A percentile compares a stretch with the other conserved stretches of the same genome.
These are phyloP conservation scores for Uropsilus gracilis DNA, from an alignment of 2,113 vertebrate genomes.

Conservation along the genomic window DNA sequence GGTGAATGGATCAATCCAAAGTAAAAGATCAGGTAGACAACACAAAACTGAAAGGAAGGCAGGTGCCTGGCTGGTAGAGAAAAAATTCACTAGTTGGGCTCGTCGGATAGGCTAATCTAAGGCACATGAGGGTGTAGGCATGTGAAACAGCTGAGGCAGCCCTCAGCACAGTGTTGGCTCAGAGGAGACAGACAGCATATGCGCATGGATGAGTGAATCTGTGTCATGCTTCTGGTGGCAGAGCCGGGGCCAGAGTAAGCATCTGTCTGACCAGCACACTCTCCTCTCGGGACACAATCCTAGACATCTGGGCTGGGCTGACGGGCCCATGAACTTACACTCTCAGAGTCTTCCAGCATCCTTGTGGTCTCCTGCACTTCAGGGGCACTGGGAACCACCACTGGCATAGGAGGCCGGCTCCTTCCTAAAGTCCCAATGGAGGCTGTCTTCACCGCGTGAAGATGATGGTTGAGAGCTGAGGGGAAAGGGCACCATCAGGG, in stretches of 20 bases:
- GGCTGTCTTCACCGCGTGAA: conserved; percentile 96
- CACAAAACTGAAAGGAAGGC: not conserved
- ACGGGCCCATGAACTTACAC: conserved; percentile 88
- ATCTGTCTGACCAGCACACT: rapidly evolving
- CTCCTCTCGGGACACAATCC: not conserved
- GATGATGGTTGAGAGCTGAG: conserved; percentile 88
- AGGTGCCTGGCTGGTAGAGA: too few relatives aligned
- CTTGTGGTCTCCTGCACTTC: conserved; percentile 94
- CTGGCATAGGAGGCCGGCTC: conserved; percentile 94
- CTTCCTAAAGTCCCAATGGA: conserved; percentile 96
- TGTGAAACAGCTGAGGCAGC: not conserved
- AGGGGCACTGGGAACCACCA: conserved; percentile 95
- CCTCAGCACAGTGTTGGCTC: not conserved
- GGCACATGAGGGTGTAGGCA: not conserved
- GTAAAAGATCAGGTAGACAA: not conserved
- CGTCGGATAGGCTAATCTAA: not conserved
- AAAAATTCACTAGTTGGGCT: not conserved
- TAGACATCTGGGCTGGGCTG: not conserved
- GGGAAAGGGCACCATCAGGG: not conserved
- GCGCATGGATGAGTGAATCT: not conserved
- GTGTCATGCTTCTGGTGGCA: not conserved
- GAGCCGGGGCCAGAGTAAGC: not conserved
- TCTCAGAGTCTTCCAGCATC: conserved; percentile 96
- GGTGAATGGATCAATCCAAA: not conserved
- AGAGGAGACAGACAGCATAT: not conserved